Evolutionary conservation across 2,888 invertebrate genomes (phyloP), one percentile per base, ranked within the genome.

Genomic region (Epistrophe grossulariae): DNA sequence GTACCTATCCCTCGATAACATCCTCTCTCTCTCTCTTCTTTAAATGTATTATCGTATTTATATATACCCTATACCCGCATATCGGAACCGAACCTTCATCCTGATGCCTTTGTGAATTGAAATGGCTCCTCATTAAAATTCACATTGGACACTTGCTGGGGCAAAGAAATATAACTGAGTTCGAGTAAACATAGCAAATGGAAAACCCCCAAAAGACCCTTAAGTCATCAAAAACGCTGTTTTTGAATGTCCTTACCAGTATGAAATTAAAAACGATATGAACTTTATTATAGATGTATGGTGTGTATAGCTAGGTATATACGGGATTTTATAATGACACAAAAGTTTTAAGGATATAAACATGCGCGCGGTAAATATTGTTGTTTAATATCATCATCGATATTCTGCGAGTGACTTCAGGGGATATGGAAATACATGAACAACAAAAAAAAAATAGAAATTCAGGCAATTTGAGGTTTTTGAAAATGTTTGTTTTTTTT

Each of bases 41-140:
- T n/a, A n/a, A 2, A 5, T 35, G 11, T 50, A 35, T 48, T 66
- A 66, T 35, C 31, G 31, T 48, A 15, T 28, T 24, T 24, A 52
- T 31, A 31, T 31, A 31, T 31, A 31, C 5, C 4, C n/a, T n/a
- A n/a, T 17, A 35, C 66, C 66, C 66, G 28, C 35, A 45, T 70
- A 52, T 70, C 68, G 50, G 38, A 43, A 62, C 24, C 4, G 11
- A 66, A 28, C 31, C 24, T 19, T 38, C 24, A 15, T 43, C 40
- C 40, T 40, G 40, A 40, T 64, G 28, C 28, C 28, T 28, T n/a
- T 45, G 77, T 80, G 66, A 77, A 57, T 72, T 73, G 43, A 73
- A 81, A 84, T 85, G 59, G 82, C 15, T 71, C 38, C 82, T 82
- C 82, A 85, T 85, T 85, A 82, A 85, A 82, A 85, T 85, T 82